These are phyloP conservation scores for Microchirus variegatus DNA, from an alignment of 2,797 vertebrate genomes.

Conservation along the genomic window DNA sequence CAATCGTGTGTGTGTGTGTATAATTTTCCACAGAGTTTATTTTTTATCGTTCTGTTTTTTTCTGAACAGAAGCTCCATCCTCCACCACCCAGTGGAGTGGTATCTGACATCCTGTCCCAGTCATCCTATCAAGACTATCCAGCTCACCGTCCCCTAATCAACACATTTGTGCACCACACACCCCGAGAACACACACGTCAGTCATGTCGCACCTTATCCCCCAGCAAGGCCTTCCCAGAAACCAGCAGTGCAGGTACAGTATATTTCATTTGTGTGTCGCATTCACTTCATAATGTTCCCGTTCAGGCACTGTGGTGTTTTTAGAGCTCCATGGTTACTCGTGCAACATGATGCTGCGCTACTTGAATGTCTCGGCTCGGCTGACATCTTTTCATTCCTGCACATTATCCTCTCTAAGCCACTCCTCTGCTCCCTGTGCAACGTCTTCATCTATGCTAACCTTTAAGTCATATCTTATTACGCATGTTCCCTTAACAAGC, in stretches of 20 bases:
- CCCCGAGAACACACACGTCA: constrained; percentile 27
- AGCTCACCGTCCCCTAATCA: constrained; percentile 84
- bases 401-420: constrained; percentile 20
- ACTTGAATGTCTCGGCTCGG: constrained; percentile 50
- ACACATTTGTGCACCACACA: constrained; percentile 66
- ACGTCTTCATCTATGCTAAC: neutral
- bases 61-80: constrained; percentile 49
- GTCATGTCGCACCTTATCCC: constrained; percentile 63
- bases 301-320: constrained; percentile 49
- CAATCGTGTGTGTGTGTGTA: too few relatives aligned
- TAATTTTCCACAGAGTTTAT: too few relatives aligned
- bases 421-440: too few relatives aligned
- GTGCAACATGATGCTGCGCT: constrained; percentile 67
- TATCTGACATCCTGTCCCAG: constrained; percentile 80
- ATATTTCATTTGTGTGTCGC: constrained; percentile 9
- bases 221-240: constrained; percentile 89
- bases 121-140: constrained; percentile 88
- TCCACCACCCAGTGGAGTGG: constrained; percentile 34
- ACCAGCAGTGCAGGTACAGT: constrained; percentile 89
- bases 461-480: constrained; percentile 7
- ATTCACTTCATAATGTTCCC: constrained; percentile 37
- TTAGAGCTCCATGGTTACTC: constrained; percentile 74
- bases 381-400: constrained; percentile 43
- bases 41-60: neutral
- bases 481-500: neutral